Percentiles rank a stretch among this genome's conserved stretches.
Conservation (phyloP, 2,113 vertebrate genomes). For the Lepus europaeus region DNA sequence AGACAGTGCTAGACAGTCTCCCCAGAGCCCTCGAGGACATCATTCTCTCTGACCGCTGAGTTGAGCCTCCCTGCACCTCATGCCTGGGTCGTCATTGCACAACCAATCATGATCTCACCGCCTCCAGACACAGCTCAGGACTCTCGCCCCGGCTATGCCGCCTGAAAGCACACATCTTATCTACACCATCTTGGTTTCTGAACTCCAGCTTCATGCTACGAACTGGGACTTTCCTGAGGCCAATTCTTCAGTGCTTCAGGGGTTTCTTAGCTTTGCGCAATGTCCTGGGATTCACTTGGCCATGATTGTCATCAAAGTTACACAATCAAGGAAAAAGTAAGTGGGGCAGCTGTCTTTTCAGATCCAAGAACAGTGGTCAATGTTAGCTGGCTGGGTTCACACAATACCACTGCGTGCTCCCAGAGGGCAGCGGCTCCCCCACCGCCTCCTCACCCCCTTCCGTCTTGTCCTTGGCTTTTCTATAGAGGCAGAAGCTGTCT, state of each 20-base stretch:
- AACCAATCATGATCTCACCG: constrained; percentile 52
- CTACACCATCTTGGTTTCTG: background rate
- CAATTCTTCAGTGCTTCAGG: background rate
- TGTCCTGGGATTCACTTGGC: constrained; percentile 57
- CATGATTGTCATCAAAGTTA: constrained; percentile 51
- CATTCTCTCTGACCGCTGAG: background rate
- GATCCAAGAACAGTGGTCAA: background rate
- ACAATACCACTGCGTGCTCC: constrained; percentile 62
- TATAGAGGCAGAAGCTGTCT: constrained; percentile 57
- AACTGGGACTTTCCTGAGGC: background rate
- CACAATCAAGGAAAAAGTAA: constrained; percentile 64
- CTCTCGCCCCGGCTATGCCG: background rate
- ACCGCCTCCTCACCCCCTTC: background rate
- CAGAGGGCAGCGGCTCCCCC: background rate
- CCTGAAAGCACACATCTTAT: background rate
- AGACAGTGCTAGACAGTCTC: constrained; percentile 58
- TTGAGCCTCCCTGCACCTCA: constrained; percentile 53
- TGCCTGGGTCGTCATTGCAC: background rate
- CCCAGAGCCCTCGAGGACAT: constrained; percentile 11
- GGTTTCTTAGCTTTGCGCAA: constrained; percentile 37
- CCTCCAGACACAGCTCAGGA: constrained; percentile 28
- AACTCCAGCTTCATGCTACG: background rate
- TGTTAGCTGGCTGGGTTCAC: constrained; percentile 51
- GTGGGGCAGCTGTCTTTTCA: constrained; percentile 47
- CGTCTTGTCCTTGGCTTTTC: constrained; percentile 50